phyloP scores from a whole-genome alignment of 2,888 invertebrate species.

The Agrilus cyanescens region DNA sequence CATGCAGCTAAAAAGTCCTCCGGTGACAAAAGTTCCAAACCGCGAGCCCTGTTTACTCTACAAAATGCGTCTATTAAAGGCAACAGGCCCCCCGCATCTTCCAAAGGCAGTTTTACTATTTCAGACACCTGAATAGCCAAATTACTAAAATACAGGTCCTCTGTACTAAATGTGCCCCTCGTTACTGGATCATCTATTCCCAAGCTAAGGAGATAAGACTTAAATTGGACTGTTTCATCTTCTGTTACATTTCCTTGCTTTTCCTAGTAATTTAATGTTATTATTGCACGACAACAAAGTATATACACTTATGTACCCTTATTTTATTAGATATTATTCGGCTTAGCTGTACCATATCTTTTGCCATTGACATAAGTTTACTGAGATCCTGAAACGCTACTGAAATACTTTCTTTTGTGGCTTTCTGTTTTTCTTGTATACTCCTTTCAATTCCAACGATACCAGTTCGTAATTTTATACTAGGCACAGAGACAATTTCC shows the following conservation, averaged over 20 bases:
- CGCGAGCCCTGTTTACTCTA: constrained; percentile 90
- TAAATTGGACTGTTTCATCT: constrained; percentile 93
- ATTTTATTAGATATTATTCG: constrained; percentile 88
- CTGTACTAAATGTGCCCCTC: constrained; percentile 75
- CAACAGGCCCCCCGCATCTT: constrained; percentile 93
- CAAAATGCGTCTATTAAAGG: constrained; percentile 94
- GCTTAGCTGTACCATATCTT: constrained; percentile 92
- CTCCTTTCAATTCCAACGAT: constrained; percentile 94
- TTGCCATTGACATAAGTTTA: constrained; percentile 90
- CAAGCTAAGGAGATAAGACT: constrained; percentile 89
- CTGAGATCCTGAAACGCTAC: constrained; percentile 92
- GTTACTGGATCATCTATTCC: constrained; percentile 98
- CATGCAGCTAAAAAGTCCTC: constrained; percentile 94
- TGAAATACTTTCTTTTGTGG: constrained; percentile 83
- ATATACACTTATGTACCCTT: constrained; percentile 39
- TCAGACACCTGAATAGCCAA: constrained; percentile 77
- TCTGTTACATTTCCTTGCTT: constrained; percentile 92
- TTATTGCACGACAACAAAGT: not conserved
- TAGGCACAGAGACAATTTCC: constrained; percentile 40
- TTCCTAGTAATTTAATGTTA: constrained; percentile 39
- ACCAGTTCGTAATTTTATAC: constrained; percentile 67
- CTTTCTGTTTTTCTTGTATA: constrained; percentile 80
- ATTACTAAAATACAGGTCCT: constrained; percentile 72
- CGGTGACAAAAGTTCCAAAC: constrained; percentile 89
- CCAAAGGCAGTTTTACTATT: constrained; percentile 68